Evolutionary conservation across 2,888 invertebrate genomes (phyloP).

Genomic region (Hymenopus coronatus): DNA sequence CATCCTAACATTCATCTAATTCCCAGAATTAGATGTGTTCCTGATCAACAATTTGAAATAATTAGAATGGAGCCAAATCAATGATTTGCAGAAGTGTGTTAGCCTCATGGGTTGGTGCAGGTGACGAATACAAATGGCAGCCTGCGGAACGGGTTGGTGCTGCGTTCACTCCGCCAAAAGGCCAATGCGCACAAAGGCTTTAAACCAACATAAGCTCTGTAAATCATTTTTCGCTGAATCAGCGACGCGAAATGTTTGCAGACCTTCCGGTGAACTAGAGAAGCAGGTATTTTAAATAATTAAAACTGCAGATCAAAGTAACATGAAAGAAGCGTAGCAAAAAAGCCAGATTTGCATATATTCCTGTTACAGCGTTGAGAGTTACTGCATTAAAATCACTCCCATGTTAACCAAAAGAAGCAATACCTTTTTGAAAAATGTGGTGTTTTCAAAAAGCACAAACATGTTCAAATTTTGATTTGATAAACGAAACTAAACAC

Average conservation of each 20-base stretch:
- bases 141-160: background rate
- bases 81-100: background rate
- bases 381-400: too few relatives aligned
- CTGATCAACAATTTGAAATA: background rate
- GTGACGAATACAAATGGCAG: background rate
- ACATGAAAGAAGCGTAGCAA: background rate
- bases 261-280: background rate
- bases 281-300: background rate
- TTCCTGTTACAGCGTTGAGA: background rate
- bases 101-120: background rate
- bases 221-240: background rate
- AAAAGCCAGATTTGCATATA: background rate
- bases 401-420: too few relatives aligned
- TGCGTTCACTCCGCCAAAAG: background rate
- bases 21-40: too few relatives aligned
- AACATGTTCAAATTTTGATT: too few relatives aligned
- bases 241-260: background rate
- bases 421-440: too few relatives aligned
- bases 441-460: too few relatives aligned
- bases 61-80: background rate
- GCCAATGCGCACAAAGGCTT: background rate
- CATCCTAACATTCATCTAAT: too few relatives aligned
- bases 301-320: background rate
- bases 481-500: too few relatives aligned
- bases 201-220: background rate